These are phyloP conservation scores for Artemisiospiza belli DNA, from an alignment of 2,113 vertebrate genomes.

Conservation along the genomic window DNA sequence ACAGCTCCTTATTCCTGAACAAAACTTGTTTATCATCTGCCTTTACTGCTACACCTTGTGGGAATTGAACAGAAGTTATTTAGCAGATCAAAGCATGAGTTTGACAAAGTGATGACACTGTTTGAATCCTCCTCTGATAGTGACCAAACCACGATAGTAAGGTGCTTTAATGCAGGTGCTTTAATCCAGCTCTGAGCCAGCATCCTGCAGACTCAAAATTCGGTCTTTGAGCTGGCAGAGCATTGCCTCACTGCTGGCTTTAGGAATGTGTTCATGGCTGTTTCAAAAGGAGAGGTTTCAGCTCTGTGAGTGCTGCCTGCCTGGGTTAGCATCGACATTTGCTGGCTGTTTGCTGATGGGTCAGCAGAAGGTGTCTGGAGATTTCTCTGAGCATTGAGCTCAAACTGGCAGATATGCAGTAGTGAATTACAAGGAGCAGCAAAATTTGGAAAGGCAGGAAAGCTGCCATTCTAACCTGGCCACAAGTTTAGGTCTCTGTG, in stretches of 20 bases:
- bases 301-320: not conserved
- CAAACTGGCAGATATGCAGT: not conserved
- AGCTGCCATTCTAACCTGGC: not conserved
- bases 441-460: not conserved
- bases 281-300: not conserved
- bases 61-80: not conserved
- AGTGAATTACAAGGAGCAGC: not conserved
- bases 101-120: not conserved
- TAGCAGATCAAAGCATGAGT: not conserved
- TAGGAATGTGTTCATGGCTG: not conserved
- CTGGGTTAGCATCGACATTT: not conserved
- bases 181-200: not conserved
- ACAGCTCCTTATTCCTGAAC: not conserved
- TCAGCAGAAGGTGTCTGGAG: not conserved
- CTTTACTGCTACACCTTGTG: not conserved
- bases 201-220: not conserved
- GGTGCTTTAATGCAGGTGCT: not conserved
- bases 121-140: not conserved
- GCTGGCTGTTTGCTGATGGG: not conserved
- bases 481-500: not conserved
- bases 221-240: not conserved
- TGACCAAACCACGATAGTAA: not conserved
- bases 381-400: not conserved
- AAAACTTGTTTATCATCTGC: not conserved
- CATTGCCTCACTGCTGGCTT: not conserved